Base-by-base conservation (phyloP, 1,140 invertebrate species). In the Hirudo medicinalis region DNA sequence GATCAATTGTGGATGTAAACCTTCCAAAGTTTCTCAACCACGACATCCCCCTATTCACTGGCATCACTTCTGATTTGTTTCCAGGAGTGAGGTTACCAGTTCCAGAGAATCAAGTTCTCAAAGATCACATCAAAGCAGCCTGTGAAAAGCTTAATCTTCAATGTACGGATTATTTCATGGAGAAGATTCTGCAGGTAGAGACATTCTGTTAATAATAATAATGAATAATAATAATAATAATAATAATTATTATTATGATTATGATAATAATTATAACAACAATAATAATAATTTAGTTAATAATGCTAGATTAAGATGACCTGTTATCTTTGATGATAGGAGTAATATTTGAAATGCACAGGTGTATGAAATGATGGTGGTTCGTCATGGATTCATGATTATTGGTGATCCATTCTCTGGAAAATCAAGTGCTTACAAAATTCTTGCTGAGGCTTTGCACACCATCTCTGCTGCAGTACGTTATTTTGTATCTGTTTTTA, bases 321-420 rank as follows among this genome's bases (percentile, higher is more conserved):
- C 11, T 49, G 15, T 49, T 17, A 49, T 15, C 13, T 17, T 2
- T 49, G 13, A 49, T 49, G 13, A 63, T 32, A 63, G 17, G 22
- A 63, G 17, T 32, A 11, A 63, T 15, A 11, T 25, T 32, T 25
- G 29, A 11, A 19, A n/a, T 68, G 71, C 72, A 54, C 72, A 81
- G 80, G 86, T 96, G 20, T 96, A 93, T 80, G 92, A 96, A 83
- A 96, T 95, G 91, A 94, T 96, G 85, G 87, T 92, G 49, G 91
- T 94, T 0, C 84, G 91, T 40, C 91, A 94, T 79, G 85, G 85
- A 25, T 86, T 96, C 74, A 95, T 96, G 90, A 88, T 96, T 73
- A 90, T 95, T 4, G 93, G 93, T 22, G 85, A 88, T 76, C 90
- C 93, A 19, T 92, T 94, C 79, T 90, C 89, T 73, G 82, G 82